Percentiles rank a stretch among this genome's conserved stretches.
These are phyloP conservation scores for Helicoverpa zea DNA, from an alignment of 1,140 invertebrate genomes.

Conservation along the genomic window DNA sequence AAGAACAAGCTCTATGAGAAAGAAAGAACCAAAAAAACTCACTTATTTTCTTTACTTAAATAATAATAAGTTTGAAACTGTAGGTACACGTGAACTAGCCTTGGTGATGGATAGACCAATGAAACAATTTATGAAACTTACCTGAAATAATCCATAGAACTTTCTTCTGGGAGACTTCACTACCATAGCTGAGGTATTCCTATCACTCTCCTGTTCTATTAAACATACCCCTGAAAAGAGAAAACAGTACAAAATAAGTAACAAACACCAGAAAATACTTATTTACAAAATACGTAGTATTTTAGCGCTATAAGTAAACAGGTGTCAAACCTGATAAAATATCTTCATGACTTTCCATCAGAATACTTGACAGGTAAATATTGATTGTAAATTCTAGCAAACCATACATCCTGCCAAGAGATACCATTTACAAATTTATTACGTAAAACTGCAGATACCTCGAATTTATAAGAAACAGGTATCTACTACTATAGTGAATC, in stretches of 20 bases:
- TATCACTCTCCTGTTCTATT: slow-evolving; percentile 90
- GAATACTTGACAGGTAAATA: background rate
- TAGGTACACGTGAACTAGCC: no score
- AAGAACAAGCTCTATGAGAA: no score
- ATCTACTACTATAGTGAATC: no score
- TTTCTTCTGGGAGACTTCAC: slow-evolving; percentile 89
- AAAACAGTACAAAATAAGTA: slow-evolving; percentile 6
- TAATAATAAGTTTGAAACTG: no score
- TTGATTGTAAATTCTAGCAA: background rate
- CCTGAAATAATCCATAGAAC: slow-evolving; percentile 91
- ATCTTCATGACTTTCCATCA: background rate
- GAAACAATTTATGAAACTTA: slow-evolving; percentile 64
- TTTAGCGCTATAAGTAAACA: background rate
- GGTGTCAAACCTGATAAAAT: background rate
- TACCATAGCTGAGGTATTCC: slow-evolving; percentile 88
- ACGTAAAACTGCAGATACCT: no score
- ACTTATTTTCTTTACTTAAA: no score
- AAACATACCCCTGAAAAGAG: slow-evolving; percentile 90
- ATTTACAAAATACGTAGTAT: background rate
- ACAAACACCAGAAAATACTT: no score
- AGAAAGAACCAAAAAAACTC: no score
- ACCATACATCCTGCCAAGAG: background rate
- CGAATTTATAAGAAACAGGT: no score
- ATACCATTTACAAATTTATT: background rate
- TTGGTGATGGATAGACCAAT: no score